Base-by-base conservation (phyloP, 2,113 vertebrate genomes). In the Smithornis capensis region DNA sequence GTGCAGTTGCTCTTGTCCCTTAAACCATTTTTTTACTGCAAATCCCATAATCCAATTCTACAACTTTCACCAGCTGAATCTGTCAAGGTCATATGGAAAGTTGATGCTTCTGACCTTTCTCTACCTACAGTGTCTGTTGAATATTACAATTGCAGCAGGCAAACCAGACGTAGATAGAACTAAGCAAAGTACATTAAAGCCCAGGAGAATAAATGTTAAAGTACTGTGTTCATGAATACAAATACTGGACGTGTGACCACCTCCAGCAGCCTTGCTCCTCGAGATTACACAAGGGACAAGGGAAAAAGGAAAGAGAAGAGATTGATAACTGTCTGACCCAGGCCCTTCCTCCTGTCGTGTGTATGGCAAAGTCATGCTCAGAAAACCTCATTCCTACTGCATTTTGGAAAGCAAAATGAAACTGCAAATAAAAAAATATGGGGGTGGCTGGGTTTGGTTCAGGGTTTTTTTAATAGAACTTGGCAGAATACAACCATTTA, bases 41-140 rank as follows among this genome's bases (percentile, higher is more conserved):
- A 97, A 96, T 94, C 95, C 87, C 77, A 37, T 96, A 96, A 97
- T 96, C 95, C 92, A 95, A 90, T 95, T 92, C 92, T 47, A 12
- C 92, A 94, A 94, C 96, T 97, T 97, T 96, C 96, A 76, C 91
- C 6, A 28, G 88, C 76, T 95, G 91, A 95, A 92, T 94, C 94
- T 86, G 75, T 76, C 96, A 97, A 96, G 96, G 97, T 97, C 94
- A 69, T 63, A 87, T 27, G 69, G 95, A 87, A 96, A 96, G 93
- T 28, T 88, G 73, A 94, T 95, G 78, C 91, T 88, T 81, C 89
- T 96, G 91, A 94, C 96, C 95, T 95, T 95, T 90, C 64, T 62
- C 93, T 95, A 85, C 95, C 92, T 95, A 57, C 83, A 60, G 44
- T 19, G 56, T 83, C 91, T 89, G 83, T 42, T 95, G 95, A 97